These are phyloP conservation scores for Apamea epomidion DNA, from an alignment of 2,888 invertebrate species.

Conservation along the genomic window DNA sequence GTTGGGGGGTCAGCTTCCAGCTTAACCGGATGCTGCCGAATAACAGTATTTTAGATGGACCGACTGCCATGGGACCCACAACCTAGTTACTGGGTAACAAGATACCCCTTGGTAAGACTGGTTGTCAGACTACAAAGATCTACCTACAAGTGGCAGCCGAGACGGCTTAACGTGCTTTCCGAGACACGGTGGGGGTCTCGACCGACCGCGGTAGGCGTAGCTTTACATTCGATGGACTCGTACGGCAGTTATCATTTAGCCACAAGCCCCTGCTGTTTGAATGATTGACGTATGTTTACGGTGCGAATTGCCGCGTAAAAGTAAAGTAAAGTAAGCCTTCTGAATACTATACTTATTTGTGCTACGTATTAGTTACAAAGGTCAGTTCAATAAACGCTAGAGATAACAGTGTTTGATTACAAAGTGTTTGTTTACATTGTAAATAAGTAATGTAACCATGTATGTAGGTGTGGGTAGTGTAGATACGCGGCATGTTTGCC, in stretches of 20 bases:
- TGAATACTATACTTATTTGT: constrained; percentile 8
- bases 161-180: neutral
- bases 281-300: neutral
- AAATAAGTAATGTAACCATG: constrained; percentile 16
- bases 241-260: neutral
- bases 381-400: constrained; percentile 60
- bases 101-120: neutral
- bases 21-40: neutral
- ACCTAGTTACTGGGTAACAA: neutral
- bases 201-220: neutral
- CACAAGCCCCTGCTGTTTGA: neutral
- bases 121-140: neutral
- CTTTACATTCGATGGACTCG: too few relatives aligned
- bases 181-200: neutral
- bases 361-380: constrained; percentile 50
- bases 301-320: neutral
- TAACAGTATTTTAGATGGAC: neutral
- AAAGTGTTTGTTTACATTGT: constrained; percentile 54
- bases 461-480: neutral
- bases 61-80: neutral
- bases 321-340: constrained; percentile 34
- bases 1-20: neutral
- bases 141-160: neutral
- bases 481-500: neutral
- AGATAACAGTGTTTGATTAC: constrained; percentile 65